Percentiles rank a stretch among this genome's conserved stretches.
Conservation (phyloP, 2,113 vertebrate species). For the Corvus cornix region DNA sequence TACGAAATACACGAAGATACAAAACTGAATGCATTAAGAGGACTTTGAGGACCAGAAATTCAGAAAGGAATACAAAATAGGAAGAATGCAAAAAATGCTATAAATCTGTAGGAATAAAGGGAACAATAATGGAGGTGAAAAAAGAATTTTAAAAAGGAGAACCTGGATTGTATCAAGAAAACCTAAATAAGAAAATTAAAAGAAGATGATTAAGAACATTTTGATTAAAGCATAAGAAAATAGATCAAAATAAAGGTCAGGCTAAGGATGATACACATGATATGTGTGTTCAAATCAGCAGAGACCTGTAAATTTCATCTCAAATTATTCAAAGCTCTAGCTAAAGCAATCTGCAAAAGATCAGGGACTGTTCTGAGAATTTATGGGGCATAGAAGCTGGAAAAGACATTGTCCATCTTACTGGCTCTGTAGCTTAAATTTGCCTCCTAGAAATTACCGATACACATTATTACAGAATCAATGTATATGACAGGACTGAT, state of each 20-base stretch:
- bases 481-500: background rate
- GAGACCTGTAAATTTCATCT: background rate
- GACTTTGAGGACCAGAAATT: background rate
- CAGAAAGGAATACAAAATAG: background rate
- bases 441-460: background rate
- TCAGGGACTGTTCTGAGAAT: background rate
- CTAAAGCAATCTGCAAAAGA: background rate
- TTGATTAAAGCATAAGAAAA: background rate
- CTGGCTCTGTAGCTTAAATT: background rate
- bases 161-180: background rate
- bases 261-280: background rate
- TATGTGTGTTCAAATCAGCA: background rate
- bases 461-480: background rate
- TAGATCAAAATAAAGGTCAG: background rate
- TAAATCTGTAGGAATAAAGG: background rate
- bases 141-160: background rate
- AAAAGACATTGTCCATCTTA: background rate
- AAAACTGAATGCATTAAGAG: background rate
- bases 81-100: background rate
- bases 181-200: background rate
- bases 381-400: background rate
- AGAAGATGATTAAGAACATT: background rate
- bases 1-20: background rate
- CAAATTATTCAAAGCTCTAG: background rate
- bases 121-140: background rate